phyloP scores from a whole-genome alignment of 1,140 invertebrate species.

The Caligus rogercresseyi region DNA sequence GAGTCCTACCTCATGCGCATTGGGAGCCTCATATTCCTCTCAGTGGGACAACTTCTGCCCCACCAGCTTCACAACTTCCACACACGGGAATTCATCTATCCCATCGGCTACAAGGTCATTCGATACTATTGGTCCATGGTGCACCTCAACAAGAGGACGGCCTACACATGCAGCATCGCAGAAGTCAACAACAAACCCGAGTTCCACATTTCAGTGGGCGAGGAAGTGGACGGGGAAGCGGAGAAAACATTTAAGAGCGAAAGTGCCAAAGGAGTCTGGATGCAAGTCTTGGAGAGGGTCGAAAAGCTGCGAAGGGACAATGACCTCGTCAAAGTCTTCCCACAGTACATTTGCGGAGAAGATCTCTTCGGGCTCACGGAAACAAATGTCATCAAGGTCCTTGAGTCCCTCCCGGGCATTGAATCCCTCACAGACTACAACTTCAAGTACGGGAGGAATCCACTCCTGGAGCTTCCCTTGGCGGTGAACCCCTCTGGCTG shows the following conservation, averaged over 20 bases:
- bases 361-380: conserved; percentile 93
- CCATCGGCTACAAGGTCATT: conserved; percentile 69
- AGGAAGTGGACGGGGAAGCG: conserved; percentile 28
- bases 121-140: conserved; percentile 91
- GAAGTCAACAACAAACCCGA: conserved; percentile 69
- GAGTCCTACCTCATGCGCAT: conserved; percentile 72
- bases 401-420: conserved; percentile 49
- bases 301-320: conserved; percentile 52
- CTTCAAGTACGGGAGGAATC: conserved; percentile 88
- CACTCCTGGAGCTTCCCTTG: conserved; percentile 78
- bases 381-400: conserved; percentile 48
- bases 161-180: conserved; percentile 81
- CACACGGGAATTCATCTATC: conserved; percentile 83
- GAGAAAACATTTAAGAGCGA: conserved; percentile 43
- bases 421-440: conserved; percentile 87
- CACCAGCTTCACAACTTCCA: conserved; percentile 90
- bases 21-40: conserved; percentile 83
- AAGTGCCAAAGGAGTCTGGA: conserved; percentile 63
- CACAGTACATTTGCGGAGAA: conserved; percentile 78
- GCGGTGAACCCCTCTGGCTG: conserved; percentile 91
- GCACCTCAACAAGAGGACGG: conserved; percentile 61
- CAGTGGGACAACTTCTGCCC: conserved; percentile 86
- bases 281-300: conserved; percentile 58
- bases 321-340: conserved; percentile 75
- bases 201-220: conserved; percentile 68